A percentile compares a stretch with the other conserved stretches of the same genome.
These are phyloP conservation scores for Egretta garzetta DNA, from an alignment of 2,113 vertebrate species.

Conservation along the genomic window DNA sequence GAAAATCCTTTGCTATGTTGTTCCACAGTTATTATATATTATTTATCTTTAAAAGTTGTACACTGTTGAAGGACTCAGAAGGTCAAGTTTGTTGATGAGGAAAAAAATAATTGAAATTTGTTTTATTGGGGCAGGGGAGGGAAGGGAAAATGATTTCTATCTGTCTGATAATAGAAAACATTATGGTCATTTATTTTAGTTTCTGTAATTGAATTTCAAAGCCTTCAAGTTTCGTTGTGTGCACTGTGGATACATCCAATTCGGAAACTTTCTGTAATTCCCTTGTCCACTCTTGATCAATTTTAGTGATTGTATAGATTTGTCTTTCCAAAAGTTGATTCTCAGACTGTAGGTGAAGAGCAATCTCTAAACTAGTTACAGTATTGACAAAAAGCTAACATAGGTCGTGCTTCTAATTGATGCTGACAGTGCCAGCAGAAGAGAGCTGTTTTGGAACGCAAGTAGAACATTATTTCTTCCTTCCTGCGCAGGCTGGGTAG, in stretches of 20 bases:
- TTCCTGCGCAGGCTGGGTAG: not conserved
- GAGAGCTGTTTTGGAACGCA: not conserved
- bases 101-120: conserved; percentile 55
- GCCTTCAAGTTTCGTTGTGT: not conserved
- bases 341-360: not conserved
- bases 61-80: not conserved
- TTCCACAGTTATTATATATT: not conserved
- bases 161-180: conserved; percentile 60
- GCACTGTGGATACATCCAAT: not conserved
- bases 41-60: not conserved
- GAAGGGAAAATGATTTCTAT: conserved; percentile 37
- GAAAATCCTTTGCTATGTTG: not conserved
- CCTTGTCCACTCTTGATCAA: not conserved
- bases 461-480: not conserved
- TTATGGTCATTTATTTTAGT: conserved; percentile 49
- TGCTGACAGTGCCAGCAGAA: not conserved
- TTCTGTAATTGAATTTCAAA: conserved; percentile 58
- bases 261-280: conserved; percentile 23
- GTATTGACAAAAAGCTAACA: not conserved
- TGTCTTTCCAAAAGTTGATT: not conserved
- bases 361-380: not conserved
- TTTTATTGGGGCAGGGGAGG: conserved; percentile 39
- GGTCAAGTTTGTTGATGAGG: conserved; percentile 42
- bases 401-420: not conserved
- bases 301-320: conserved; percentile 28